Evolutionary conservation across 2,113 vertebrate genomes (phyloP).

Genomic region (Anas platyrhynchos): DNA sequence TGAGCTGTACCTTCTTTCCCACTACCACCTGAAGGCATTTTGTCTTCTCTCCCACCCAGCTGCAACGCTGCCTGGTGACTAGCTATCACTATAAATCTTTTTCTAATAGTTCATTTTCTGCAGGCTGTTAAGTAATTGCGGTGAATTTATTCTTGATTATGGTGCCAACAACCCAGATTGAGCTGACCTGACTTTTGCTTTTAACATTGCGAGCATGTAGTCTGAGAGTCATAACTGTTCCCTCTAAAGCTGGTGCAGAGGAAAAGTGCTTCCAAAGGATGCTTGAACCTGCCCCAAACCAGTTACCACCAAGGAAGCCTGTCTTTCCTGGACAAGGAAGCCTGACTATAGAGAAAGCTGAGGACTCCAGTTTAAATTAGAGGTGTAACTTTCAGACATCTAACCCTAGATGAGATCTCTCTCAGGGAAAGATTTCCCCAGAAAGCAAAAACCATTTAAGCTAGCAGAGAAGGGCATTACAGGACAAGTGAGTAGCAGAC

Average conservation of each 20-base stretch:
- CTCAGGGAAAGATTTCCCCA: neutral
- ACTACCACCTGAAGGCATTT: neutral
- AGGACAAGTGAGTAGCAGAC: neutral
- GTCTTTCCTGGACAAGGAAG: neutral
- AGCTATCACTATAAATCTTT: neutral
- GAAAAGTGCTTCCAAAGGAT: neutral
- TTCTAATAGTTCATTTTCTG: neutral
- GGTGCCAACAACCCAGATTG: neutral
- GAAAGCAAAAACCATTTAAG: neutral
- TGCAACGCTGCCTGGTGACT: neutral
- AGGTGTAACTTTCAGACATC: neutral
- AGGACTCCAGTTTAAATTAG: neutral
- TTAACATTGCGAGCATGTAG: neutral
- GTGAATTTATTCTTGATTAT: neutral
- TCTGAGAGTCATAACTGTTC: neutral
- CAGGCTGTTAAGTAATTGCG: slow-evolving; percentile 1
- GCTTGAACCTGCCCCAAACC: neutral
- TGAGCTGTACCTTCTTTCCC: neutral
- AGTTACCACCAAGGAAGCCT: neutral
- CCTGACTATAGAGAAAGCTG: neutral
- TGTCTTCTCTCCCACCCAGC: neutral
- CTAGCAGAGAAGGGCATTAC: neutral
- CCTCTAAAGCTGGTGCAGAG: neutral
- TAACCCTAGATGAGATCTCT: neutral
- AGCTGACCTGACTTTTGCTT: neutral